These are phyloP conservation scores for Cheumatopsyche charites DNA, from an alignment of 1,140 invertebrate species.

Conservation along the genomic window DNA sequence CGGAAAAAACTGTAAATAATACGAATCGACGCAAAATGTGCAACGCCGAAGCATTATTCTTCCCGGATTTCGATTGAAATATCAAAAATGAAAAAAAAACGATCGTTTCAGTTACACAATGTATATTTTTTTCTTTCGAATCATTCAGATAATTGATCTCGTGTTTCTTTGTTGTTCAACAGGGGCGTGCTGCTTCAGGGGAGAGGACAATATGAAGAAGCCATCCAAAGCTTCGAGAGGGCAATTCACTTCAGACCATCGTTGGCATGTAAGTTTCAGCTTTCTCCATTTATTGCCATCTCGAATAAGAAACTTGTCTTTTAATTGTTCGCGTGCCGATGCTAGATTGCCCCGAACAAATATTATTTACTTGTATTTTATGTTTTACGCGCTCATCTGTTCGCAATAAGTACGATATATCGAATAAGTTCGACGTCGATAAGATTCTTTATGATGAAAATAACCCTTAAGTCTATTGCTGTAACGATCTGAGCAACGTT, in stretches of 20 bases:
- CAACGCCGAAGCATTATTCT: too few species aligned
- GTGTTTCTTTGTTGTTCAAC: slow-evolving; percentile 60
- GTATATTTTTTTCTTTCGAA: neutral
- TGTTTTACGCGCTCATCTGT: too few species aligned
- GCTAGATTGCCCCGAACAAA: too few species aligned
- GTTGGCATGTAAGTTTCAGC: slow-evolving; percentile 83
- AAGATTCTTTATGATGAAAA: slow-evolving; percentile 1
- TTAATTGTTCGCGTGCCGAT: too few species aligned
- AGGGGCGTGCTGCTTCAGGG: slow-evolving; percentile 94
- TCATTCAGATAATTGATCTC: neutral
- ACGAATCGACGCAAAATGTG: too few species aligned
- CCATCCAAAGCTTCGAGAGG: slow-evolving; percentile 88
- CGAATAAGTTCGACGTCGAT: neutral
- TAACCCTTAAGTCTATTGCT: slow-evolving; percentile 13
- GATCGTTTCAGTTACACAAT: too few species aligned
- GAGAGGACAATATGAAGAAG: slow-evolving; percentile 84
- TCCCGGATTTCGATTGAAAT: too few species aligned
- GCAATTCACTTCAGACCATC: slow-evolving; percentile 94
- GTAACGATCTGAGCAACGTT: slow-evolving; percentile 26
- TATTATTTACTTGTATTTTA: too few species aligned
- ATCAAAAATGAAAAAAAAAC: too few species aligned
- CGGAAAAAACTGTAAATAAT: slow-evolving; percentile 6
- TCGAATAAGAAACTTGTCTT: neutral
- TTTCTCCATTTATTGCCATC: slow-evolving; percentile 32
- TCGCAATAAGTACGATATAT: too few species aligned